Evolutionary conservation across 2,888 invertebrate genomes (phyloP).

Genomic region (Phyto melanocephala): DNA sequence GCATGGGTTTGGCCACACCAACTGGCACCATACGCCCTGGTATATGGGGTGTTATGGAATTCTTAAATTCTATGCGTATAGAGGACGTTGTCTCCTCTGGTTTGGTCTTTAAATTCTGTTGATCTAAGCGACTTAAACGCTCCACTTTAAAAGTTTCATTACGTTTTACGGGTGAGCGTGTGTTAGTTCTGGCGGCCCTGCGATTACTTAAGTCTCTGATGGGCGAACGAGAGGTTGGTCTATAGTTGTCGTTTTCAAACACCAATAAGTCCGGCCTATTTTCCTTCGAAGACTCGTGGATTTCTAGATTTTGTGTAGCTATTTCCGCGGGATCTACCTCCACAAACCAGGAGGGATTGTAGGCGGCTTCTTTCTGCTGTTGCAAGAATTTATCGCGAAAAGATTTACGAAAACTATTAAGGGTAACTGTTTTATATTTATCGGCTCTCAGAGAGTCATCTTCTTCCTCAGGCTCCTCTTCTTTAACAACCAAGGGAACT

Average conservation of each 20-base stretch:
- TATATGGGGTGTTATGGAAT: slow-evolving; percentile 76
- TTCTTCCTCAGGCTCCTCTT: not conserved
- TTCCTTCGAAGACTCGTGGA: slow-evolving; percentile 66
- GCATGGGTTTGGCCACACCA: slow-evolving; percentile 78
- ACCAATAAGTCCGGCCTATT: slow-evolving; percentile 72
- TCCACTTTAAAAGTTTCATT: slow-evolving; percentile 73
- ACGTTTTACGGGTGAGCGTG: slow-evolving; percentile 71
- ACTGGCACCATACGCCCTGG: slow-evolving; percentile 77
- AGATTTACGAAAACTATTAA: slow-evolving; percentile 77
- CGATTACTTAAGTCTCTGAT: slow-evolving; percentile 69
- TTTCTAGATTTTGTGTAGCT: not conserved
- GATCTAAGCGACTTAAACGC: slow-evolving; percentile 63
- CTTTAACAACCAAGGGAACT: not conserved
- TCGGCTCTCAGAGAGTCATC: slow-evolving; percentile 70
- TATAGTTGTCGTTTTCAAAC: slow-evolving; percentile 76
- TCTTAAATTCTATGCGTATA: slow-evolving; percentile 78
- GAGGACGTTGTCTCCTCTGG: slow-evolving; percentile 64
- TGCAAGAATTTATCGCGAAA: slow-evolving; percentile 76
- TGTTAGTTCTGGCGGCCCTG: slow-evolving; percentile 65
- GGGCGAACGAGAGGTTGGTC: slow-evolving; percentile 76
- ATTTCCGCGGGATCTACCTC: slow-evolving; percentile 73
- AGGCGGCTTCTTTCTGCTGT: slow-evolving; percentile 73
- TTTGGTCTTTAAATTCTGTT: not conserved
- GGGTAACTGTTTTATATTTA: slow-evolving; percentile 77
- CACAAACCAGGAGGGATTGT: slow-evolving; percentile 78